Percentiles rank a stretch among this genome's conserved stretches.
These are phyloP conservation scores for Epinephelus awoara DNA, from an alignment of 2,797 vertebrate species.

Conservation along the genomic window DNA sequence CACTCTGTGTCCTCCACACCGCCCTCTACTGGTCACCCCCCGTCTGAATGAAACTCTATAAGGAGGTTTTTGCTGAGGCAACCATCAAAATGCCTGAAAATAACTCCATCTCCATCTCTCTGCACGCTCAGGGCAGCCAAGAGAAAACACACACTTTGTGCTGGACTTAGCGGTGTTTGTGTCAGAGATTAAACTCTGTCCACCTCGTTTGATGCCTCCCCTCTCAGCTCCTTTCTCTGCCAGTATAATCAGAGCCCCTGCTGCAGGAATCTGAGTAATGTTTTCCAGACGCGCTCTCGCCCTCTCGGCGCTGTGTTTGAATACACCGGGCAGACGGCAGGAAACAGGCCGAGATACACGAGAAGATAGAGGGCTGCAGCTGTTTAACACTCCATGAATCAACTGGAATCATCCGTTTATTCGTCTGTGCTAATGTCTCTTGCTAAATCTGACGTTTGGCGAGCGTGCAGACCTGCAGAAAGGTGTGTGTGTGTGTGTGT, in stretches of 20 bases:
- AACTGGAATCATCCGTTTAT: not conserved
- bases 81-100: constrained; percentile 45
- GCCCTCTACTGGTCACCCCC: constrained; percentile 71
- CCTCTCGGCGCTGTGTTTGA: constrained; percentile 51
- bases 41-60: constrained; percentile 4
- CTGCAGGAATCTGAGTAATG: constrained; percentile 83
- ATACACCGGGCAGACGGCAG: constrained; percentile 38
- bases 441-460: constrained; percentile 10
- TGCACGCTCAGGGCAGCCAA: not conserved
- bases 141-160: constrained; percentile 27
- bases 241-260: constrained; percentile 72
- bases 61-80: constrained; percentile 42
- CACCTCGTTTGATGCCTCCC: constrained; percentile 26
- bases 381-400: constrained; percentile 17
- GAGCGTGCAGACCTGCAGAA: constrained; percentile 4
- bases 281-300: constrained; percentile 78
- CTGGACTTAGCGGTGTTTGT: constrained; percentile 7
- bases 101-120: constrained; percentile 19
- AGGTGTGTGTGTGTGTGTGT: constrained; percentile 40
- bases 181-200: constrained; percentile 32
- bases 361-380: constrained; percentile 23
- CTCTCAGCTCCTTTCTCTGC: constrained; percentile 19
- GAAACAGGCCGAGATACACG: constrained; percentile 47
- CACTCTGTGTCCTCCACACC: not conserved
- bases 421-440: constrained; percentile 15